Conservation (phyloP, 2,113 vertebrate genomes). For the Chaetodon auriga region DNA sequence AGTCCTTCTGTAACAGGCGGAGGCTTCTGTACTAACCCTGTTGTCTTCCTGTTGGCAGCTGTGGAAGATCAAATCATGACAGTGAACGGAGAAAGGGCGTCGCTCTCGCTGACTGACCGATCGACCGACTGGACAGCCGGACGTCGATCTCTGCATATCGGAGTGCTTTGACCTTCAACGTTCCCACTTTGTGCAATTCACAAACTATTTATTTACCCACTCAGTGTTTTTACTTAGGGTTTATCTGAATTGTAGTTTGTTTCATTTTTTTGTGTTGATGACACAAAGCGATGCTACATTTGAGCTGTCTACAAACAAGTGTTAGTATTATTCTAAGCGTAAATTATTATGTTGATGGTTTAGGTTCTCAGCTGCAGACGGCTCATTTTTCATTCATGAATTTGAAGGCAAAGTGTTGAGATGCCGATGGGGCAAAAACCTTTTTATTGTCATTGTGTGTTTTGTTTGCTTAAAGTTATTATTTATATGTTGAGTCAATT, state of each 20-base stretch:
- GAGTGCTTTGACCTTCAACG: constrained; percentile 86
- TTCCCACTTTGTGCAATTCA: constrained; percentile 92
- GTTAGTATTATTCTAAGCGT: constrained; percentile 74
- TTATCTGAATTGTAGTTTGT: constrained; percentile 84
- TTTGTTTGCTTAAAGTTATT: constrained; percentile 38
- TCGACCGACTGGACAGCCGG: constrained; percentile 68
- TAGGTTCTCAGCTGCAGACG: constrained; percentile 46
- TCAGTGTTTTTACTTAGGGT: constrained; percentile 85
- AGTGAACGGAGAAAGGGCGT: constrained; percentile 39
- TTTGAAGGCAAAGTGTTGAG: constrained; percentile 29
- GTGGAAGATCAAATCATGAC: constrained; percentile 99
- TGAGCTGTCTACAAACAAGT: constrained; percentile 64
- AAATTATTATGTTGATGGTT: constrained; percentile 63
- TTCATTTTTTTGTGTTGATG: constrained; percentile 72
- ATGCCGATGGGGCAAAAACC: not conserved
- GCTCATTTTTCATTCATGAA: constrained; percentile 34
- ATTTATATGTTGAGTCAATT: constrained; percentile 50
- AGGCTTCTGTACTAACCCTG: not conserved
- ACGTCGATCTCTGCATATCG: constrained; percentile 71
- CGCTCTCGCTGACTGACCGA: constrained; percentile 52
- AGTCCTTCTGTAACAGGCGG: too few relatives aligned
- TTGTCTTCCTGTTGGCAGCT: constrained; percentile 84
- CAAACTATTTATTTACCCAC: constrained; percentile 95
- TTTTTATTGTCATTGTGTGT: constrained; percentile 6
- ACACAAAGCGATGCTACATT: constrained; percentile 67